A percentile compares a stretch with the other conserved stretches of the same genome.
phyloP scores from a whole-genome alignment of 2,888 invertebrate species.

The Allophyes oxyacanthae region DNA sequence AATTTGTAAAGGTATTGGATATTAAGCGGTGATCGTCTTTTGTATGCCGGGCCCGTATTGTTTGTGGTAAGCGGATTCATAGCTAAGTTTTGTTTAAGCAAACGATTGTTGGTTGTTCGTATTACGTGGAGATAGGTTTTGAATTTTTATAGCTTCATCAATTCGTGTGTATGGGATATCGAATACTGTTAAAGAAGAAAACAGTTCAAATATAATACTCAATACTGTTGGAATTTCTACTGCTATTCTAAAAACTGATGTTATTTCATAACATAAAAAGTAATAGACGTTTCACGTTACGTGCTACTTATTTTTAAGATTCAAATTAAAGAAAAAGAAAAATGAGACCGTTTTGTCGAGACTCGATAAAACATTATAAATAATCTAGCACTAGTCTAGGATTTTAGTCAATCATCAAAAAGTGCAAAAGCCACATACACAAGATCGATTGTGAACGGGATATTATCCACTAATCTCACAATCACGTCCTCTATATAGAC shows the following conservation, averaged over 20 bases:
- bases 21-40: conserved; percentile 63
- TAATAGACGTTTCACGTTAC: no score
- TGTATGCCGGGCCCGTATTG: conserved; percentile 52
- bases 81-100: conserved; percentile 40
- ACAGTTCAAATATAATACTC: neutral
- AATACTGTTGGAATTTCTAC: neutral
- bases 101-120: conserved; percentile 35
- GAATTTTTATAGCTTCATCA: conserved; percentile 36
- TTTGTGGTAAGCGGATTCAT: conserved; percentile 47
- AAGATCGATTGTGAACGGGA: neutral
- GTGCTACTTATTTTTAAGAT: no score
- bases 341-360: no score
- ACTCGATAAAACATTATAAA: no score
- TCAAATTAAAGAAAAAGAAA: no score
- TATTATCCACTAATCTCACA: neutral
- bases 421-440: no score
- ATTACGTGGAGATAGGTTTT: conserved; percentile 34
- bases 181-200: neutral
- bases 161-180: conserved; percentile 7
- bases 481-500: conserved; percentile 9
- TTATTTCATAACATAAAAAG: no score
- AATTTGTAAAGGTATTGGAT: conserved; percentile 73
- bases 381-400: no score
- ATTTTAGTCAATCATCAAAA: no score
- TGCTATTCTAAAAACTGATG: neutral